phyloP scores from a whole-genome alignment of 2,113 vertebrate species.

The Arizona elegans region DNA sequence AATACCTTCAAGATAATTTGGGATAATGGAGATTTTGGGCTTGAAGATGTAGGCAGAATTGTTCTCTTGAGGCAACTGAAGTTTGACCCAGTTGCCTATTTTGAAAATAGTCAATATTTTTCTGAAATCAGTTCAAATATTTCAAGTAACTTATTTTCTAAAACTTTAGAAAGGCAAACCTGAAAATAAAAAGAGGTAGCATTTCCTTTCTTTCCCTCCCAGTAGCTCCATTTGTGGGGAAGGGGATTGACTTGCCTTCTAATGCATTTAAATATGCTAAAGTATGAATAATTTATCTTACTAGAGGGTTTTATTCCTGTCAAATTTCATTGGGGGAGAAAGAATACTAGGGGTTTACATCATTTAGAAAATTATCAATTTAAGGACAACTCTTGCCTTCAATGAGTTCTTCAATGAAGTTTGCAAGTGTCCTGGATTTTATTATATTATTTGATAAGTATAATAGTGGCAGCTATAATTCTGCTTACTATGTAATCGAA shows the following conservation, averaged over 20 bases:
- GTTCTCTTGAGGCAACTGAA: neutral
- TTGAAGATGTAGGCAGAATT: neutral
- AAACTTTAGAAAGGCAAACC: neutral
- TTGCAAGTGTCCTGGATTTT: neutral
- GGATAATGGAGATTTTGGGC: neutral
- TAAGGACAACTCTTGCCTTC: neutral
- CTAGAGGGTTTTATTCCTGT: neutral
- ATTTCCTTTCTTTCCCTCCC: neutral
- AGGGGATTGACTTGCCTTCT: neutral
- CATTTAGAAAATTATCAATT: neutral
- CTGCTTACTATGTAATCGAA: neutral
- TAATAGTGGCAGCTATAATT: neutral
- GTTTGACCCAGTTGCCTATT: neutral
- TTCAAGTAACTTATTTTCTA: neutral
- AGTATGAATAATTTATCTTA: neutral
- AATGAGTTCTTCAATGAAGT: neutral
- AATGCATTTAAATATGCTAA: neutral
- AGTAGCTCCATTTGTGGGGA: neutral
- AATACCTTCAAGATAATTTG: neutral
- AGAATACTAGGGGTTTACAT: neutral
- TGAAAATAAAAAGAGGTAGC: neutral
- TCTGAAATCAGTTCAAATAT: neutral
- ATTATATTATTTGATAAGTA: neutral
- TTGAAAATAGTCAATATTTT: neutral
- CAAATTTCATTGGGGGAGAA: neutral